These are phyloP conservation scores for Oscarella lobularis DNA, from an alignment of 37 sponge, comb jelly and placozoan species.

Conservation along the genomic window DNA sequence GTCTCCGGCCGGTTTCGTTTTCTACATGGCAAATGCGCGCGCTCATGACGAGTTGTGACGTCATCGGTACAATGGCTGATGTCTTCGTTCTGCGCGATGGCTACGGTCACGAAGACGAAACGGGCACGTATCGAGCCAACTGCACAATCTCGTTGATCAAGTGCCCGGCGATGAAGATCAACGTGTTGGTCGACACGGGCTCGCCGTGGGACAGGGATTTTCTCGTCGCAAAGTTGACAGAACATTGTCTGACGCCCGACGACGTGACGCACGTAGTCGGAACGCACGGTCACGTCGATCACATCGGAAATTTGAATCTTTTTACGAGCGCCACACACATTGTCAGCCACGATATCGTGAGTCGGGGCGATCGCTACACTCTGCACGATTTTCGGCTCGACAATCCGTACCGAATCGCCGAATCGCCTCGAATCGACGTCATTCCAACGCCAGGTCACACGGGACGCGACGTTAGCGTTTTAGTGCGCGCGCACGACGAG, in stretches of 20 bases:
- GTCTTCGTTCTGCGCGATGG: background rate
- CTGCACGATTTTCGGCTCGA: background rate
- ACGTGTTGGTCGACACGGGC: background rate
- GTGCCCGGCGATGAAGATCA: background rate
- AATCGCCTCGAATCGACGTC: background rate
- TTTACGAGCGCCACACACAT: background rate
- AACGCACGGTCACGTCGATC: background rate
- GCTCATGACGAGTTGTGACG: too few relatives aligned
- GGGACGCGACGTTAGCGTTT: background rate
- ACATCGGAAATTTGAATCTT: background rate
- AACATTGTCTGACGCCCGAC: background rate
- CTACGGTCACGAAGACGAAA: background rate
- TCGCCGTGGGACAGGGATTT: background rate
- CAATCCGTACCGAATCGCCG: background rate
- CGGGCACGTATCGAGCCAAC: conserved; percentile 1
- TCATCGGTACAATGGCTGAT: too few relatives aligned
- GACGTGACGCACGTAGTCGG: background rate
- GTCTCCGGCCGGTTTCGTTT: too few relatives aligned
- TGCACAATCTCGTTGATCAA: background rate
- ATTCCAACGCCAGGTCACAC: conserved; percentile 1
- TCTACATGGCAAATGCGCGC: too few relatives aligned
- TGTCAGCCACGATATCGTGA: background rate
- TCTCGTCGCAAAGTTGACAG: background rate
- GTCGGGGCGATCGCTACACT: background rate
- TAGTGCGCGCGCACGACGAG: background rate